A percentile compares a stretch with the other conserved stretches of the same genome.
These are phyloP conservation scores for Carterocephalus palaemon DNA, from an alignment of 2,888 invertebrate genomes.

Conservation along the genomic window DNA sequence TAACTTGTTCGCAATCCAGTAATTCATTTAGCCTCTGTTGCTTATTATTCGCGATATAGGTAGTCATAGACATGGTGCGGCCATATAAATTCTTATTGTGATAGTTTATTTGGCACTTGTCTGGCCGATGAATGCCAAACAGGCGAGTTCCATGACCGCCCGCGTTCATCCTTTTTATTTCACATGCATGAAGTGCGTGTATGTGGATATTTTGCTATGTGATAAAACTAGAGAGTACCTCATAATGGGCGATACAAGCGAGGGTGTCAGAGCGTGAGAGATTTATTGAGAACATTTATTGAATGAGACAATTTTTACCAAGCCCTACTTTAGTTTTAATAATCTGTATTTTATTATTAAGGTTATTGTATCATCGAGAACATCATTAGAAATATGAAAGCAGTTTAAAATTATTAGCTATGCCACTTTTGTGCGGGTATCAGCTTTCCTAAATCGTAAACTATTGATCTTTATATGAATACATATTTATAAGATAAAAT, in stretches of 20 bases:
- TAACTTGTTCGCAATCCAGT: too few relatives aligned
- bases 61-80: too few relatives aligned
- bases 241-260: slow-evolving; percentile 28
- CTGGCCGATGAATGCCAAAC: slow-evolving; percentile 67
- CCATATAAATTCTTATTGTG: slow-evolving; percentile 66
- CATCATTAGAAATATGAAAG: too few relatives aligned
- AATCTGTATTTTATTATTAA: slow-evolving; percentile 6
- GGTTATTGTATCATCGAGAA: too few relatives aligned
- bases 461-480: too few relatives aligned
- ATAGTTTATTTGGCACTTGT: slow-evolving; percentile 71
- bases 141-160: slow-evolving; percentile 69
- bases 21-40: too few relatives aligned
- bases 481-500: too few relatives aligned
- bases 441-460: too few relatives aligned
- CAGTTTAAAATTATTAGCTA: too few relatives aligned
- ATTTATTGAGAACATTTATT: slow-evolving; percentile 29
- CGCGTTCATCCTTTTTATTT: slow-evolving; percentile 30
- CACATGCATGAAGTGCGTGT: slow-evolving; percentile 31
- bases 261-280: slow-evolving; percentile 26
- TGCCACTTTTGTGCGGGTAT: too few relatives aligned
- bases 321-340: too few relatives aligned
- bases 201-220: slow-evolving; percentile 32
- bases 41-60: too few relatives aligned
- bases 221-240: slow-evolving; percentile 36
- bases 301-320: slow-evolving; percentile 25